A percentile compares a stretch with the other conserved stretches of the same genome.
Evolutionary conservation across 2,888 invertebrate species (phyloP).

Genomic region (Bhutanitis thaidina): DNA sequence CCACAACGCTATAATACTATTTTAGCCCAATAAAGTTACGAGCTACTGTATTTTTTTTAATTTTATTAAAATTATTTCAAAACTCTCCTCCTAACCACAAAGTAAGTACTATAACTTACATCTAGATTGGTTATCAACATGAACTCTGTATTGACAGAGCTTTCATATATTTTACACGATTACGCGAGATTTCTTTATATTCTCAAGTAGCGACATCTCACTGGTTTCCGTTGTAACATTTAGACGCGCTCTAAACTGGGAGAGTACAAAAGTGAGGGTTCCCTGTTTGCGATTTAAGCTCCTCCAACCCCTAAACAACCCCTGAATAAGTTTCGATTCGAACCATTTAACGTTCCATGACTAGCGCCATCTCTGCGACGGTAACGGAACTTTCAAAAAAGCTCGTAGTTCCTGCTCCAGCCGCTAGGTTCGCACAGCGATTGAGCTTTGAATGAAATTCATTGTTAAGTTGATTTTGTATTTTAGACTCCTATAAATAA

Average conservation of each 20-base stretch:
- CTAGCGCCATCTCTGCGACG: conserved; percentile 67
- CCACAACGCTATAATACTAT: no score
- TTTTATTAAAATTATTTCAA: no score
- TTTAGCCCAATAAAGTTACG: no score
- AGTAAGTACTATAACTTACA: no score
- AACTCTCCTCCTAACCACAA: no score
- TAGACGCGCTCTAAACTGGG: conserved; percentile 22
- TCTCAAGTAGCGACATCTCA: conserved; percentile 53
- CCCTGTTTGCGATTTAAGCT: conserved; percentile 34
- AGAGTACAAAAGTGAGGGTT: no score
- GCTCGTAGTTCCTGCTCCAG: conserved; percentile 54
- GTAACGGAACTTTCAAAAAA: conserved; percentile 54
- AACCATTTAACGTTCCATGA: conserved; percentile 35
- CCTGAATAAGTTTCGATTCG: conserved; percentile 27
- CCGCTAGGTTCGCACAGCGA: conserved; percentile 49
- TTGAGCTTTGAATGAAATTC: conserved; percentile 69
- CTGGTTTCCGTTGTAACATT: conserved; percentile 25
- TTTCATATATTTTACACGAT: no score
- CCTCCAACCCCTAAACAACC: conserved; percentile 45
- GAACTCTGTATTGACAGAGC: no score
- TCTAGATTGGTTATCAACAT: no score
- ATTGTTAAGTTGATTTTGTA: conserved; percentile 31
- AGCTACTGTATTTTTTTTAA: no score
- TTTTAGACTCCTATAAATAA: conserved; percentile 34
- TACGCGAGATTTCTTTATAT: no score